Base-by-base conservation (phyloP, 2,113 vertebrate species). In the Hystrix brachyura region DNA sequence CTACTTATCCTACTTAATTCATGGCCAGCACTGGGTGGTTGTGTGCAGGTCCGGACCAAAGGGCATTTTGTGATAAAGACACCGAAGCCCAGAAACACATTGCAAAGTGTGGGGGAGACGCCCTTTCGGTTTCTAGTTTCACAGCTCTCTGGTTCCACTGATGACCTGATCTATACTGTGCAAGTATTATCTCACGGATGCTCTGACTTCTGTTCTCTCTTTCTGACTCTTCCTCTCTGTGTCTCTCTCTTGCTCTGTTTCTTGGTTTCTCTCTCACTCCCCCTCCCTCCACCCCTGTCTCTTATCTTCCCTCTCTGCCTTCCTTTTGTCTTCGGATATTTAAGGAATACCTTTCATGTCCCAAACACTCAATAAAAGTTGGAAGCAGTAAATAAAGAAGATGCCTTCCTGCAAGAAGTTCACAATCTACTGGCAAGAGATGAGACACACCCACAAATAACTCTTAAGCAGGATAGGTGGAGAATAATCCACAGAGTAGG, bases 401-500 rank as follows among this genome's bases (percentile, higher is more conserved):
- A 90, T 19, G 6, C 15, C 4, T 78, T 13, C 55, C 67, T 64
- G 4, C 23, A 46, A 67, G 74, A 89, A 62, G 21, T 57, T 71
- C 51, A 19, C 7, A 34, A 17, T 25, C 57, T 51, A 29, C 12
- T 43, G 38, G 19, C 18, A 65, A 81, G 38, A 78, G 34, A 71
- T 18, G 32, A 69, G 6, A 55, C 11, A 7, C 34, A 23, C 5
- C 38, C 71, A 62, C n/a, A 34, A 25, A 25, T 12, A 25, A 32
- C 14, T 27, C 21, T 1, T 0, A 2, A 18, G 5, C 23, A 55
- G 2, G 34, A 57, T 0, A 27, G 21, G 34, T 21, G 12, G 43
- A 43, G 29, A 76, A 27, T 34, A 60, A 51, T 23, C 88, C 3
- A 0, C 6, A 29, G 14, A 43, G 67, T n/a, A 57, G 10, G 12